phyloP scores from a whole-genome alignment of 2,113 vertebrate genomes.

The Regulus satrapa region DNA sequence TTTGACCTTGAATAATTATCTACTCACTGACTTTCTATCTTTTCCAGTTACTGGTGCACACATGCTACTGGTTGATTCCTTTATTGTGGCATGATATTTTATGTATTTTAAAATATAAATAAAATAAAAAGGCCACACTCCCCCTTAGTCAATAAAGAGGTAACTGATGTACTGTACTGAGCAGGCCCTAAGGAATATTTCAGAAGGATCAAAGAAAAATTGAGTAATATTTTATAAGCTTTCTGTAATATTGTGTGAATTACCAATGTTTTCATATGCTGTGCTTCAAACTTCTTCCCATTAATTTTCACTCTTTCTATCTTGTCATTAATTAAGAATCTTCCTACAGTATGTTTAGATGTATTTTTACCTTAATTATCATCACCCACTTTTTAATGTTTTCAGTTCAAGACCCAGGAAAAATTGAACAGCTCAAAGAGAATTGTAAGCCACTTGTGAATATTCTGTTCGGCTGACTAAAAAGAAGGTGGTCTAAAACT shows the following conservation, averaged over 20 bases:
- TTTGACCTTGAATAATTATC: constrained; percentile 97
- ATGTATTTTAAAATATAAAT: background rate
- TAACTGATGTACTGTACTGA: background rate
- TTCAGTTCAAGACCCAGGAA: background rate
- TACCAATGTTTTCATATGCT: background rate
- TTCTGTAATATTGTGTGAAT: background rate
- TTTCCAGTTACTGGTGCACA: constrained; percentile 81
- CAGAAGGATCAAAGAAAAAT: background rate
- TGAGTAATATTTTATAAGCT: background rate
- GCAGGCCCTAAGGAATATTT: background rate
- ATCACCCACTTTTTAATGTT: background rate
- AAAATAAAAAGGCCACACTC: background rate
- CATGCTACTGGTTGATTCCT: constrained; percentile 73
- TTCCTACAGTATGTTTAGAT: background rate
- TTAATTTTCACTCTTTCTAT: background rate
- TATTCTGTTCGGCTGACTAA: background rate
- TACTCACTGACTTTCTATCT: constrained; percentile 82
- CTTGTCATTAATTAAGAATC: background rate
- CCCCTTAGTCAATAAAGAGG: background rate
- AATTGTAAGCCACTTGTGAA: background rate
- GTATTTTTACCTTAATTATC: background rate
- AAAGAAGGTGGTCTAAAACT: constrained; percentile 66
- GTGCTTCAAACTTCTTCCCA: background rate
- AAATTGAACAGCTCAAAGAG: background rate
- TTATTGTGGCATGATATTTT: background rate